These are phyloP conservation scores for crab-eating macaque (Macaca fascicularis) DNA, from an alignment of 2,113 vertebrate genomes.

Conservation along the genomic window T2T-MFA8v1.1 NC_088389.1:51928501-51929000, in stretches of 20 bases:
- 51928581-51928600: constrained; percentile 46
- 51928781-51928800: constrained; percentile 62
- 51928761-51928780: constrained; percentile 55
- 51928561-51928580: constrained; percentile 45
- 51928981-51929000: background rate
- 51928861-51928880: background rate
- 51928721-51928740: constrained; percentile 56
- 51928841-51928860: background rate
- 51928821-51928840: background rate
- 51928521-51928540: background rate
- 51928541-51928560: constrained; percentile 55
- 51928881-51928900: background rate
- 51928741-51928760: constrained; percentile 35
- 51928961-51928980: background rate
- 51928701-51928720: constrained; percentile 61
- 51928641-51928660: background rate
- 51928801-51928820: constrained; percentile 57
- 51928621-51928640: constrained; percentile 2
- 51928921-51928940: background rate
- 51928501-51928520: constrained; percentile 46
- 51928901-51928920: background rate
- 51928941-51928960: background rate
- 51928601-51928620: constrained; percentile 61
- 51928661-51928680: background rate
- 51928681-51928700: constrained; percentile 66